Percentiles rank a stretch among this genome's conserved stretches.
Conservation (phyloP, 2,113 vertebrate species). For the Leuciscus idus region DNA sequence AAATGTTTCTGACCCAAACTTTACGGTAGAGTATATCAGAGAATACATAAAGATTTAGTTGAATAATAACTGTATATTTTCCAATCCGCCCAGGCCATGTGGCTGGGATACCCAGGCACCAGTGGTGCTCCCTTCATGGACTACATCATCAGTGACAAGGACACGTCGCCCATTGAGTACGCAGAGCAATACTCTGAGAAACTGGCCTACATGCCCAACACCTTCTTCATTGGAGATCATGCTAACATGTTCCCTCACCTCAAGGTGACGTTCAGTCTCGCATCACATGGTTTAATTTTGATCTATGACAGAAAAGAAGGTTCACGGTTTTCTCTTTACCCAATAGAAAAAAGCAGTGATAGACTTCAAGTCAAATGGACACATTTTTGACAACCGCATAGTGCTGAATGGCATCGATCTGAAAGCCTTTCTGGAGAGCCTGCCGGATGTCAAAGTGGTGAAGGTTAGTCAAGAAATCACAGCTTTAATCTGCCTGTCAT, state of each 20-base stretch:
- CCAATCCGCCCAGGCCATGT: constrained; percentile 85
- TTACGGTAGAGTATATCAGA: neutral
- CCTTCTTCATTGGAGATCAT: constrained; percentile 98
- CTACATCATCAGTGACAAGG: constrained; percentile 95
- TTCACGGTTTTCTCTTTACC: constrained; percentile 1
- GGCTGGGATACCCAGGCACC: constrained; percentile 97
- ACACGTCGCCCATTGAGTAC: constrained; percentile 93
- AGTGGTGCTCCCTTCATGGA: constrained; percentile 98
- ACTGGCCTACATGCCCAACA: constrained; percentile 96
- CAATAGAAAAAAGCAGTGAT: constrained; percentile 98
- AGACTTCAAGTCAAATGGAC: constrained; percentile 99
- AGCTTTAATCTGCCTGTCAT: no score
- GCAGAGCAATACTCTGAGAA: constrained; percentile 98
- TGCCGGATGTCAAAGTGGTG: constrained; percentile 96
- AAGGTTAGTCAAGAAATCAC: constrained; percentile 79
- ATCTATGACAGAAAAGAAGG: neutral
- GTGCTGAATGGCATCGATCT: constrained; percentile 97
- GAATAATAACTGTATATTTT: neutral
- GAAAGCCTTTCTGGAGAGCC: constrained; percentile 96
- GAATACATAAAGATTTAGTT: neutral
- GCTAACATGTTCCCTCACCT: constrained; percentile 99
- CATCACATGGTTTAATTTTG: neutral
- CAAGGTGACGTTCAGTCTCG: constrained; percentile 80
- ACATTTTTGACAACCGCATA: constrained; percentile 98
- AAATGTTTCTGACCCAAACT: neutral